Evolutionary conservation across 2,113 vertebrate species (phyloP), one percentile per base, ranked within the genome.

Genomic region (Pipa parva): DNA sequence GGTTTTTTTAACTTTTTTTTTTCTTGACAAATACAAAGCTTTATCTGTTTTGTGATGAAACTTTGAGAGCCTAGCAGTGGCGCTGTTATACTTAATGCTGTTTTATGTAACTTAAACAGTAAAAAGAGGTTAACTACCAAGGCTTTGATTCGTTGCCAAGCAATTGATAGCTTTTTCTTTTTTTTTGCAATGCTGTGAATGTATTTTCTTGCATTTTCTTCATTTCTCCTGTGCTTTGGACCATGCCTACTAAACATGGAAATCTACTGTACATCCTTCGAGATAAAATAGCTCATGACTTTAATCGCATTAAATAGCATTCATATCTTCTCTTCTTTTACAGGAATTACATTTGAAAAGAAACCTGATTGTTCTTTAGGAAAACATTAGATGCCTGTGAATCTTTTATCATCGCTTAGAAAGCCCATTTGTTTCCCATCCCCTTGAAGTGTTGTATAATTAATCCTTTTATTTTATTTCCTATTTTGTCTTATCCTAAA

Each of bases 401-500:
- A 36, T 49, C 70, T 75, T 73, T 76, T 67, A 50, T 1, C 31
- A 75, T 45, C 71, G 66, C 52, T 80, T 76, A 77, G 17, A 39
- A 74, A 65, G 73, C 73, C 29, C 29, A 67, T 78, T 72, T 73
- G 63, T 78, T 81, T 74, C 67, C 58, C 74, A 46, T 63, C 46
- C 62, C 71, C 79, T 73, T 71, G 59, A 80, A 77, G 76, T 55
- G 74, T 77, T 75, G 75, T 49, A 74, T 79, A 77, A 76, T 81
- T 75, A 77, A 69, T 74, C 80, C 75, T 60, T 62, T 68, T 59
- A 60, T 74, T 78, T 79, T 74, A 76, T 76, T 78, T 76, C 73
- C 46, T 71, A 77, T 72, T 83, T 74, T 66, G 63, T 77, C 77
- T 81, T 72, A 84, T 84, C 80, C 80, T 59, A 75, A 73, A 59